These are phyloP conservation scores for Uropetala carovei DNA, from an alignment of 2,888 invertebrate genomes.

Conservation along the genomic window DNA sequence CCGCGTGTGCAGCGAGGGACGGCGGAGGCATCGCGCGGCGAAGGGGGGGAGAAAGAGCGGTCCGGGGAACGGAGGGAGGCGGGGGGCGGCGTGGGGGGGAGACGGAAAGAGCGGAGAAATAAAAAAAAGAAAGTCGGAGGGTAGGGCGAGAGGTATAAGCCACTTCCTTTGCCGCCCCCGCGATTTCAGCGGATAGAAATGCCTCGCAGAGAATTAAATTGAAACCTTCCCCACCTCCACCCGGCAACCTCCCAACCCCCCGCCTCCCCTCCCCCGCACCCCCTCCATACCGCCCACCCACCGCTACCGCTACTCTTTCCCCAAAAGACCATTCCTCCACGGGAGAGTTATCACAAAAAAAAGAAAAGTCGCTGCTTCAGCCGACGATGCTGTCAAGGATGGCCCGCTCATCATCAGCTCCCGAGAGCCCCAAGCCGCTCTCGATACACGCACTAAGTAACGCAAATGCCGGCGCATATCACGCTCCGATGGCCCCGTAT, in stretches of 20 bases:
- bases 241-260: too few species aligned
- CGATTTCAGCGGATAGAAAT: background rate
- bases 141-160: background rate
- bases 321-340: conserved; percentile 8
- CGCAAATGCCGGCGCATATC: background rate
- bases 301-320: background rate
- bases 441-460: too few species aligned
- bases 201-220: background rate
- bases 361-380: background rate
- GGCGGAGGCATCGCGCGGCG: background rate
- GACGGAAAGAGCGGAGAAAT: background rate
- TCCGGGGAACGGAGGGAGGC: background rate
- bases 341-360: background rate
- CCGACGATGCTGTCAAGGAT: background rate
- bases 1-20: background rate
- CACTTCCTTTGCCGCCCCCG: background rate
- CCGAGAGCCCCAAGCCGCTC: too few species aligned
- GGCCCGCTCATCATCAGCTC: too few species aligned
- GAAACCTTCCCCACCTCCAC: background rate
- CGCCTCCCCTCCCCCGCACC: too few species aligned
- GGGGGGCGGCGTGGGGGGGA: background rate
- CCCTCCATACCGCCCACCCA: too few species aligned
- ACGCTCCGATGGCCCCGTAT: background rate
- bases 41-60: background rate
- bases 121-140: background rate